Evolutionary conservation across 2,888 invertebrate genomes (phyloP), one percentile per base, ranked within the genome.

Genomic region (Pachliopta kotzebuea): DNA sequence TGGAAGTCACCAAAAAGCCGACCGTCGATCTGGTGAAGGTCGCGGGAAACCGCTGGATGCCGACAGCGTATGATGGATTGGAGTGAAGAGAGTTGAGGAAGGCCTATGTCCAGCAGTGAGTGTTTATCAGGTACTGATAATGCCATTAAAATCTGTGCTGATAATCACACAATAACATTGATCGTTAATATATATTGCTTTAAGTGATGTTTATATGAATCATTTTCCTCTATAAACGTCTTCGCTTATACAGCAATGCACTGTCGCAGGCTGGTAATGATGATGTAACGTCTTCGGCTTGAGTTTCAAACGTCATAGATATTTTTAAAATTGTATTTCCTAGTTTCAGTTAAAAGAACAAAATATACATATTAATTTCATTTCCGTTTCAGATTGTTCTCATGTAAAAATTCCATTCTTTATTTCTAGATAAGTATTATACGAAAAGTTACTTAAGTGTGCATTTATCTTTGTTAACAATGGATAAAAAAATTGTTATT

Each of bases 401-500:
- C 45, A n/a, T n/a, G n/a, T 45, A 64, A 64, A 45, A 17, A 29
- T 56, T 56, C 64, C 64, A 50, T 60, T 20, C 56, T 49, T 21
- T 49, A 17, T 21, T 37, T 55, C 14, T 18, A 23, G 55, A 60
- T 55, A 60, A 60, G 24, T 29, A 45, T n/a, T 26, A 9, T 52
- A 20, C 23, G 23, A 31, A 21, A 45, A 54, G 45, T 23, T 45
- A 63, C 23, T 54, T 31, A 54, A 18, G 31, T 6, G 26, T 26
- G 26, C 26, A 26, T 18, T 59, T 55, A 60, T 63, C 63, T 64
- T 9, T 50, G 21, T 21, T 24, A 45, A 60, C 37, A 60, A 60
- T 42, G 60, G 42, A 52, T 63, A 60, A 64, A 49, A 60, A 64
- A 56, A 64, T 64, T 55, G 64, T 31, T 60, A 37, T 50, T 49